These are phyloP conservation scores for Neotoxoptera formosana DNA, from an alignment of 1,140 invertebrate species.

Conservation along the genomic window DNA sequence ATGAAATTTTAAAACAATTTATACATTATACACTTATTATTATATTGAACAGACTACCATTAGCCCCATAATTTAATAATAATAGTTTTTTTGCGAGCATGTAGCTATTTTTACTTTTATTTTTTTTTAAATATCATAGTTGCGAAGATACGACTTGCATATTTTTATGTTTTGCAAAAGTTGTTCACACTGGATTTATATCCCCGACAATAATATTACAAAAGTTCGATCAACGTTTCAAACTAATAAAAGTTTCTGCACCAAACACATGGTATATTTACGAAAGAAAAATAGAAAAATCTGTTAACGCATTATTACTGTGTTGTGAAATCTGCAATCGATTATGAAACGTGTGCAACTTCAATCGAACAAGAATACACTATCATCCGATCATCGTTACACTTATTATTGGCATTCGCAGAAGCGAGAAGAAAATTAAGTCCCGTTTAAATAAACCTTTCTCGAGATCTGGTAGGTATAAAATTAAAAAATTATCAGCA, in stretches of 20 bases:
- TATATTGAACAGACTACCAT: no score
- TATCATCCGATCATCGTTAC: not conserved
- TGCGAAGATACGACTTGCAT: not conserved
- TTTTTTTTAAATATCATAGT: not conserved
- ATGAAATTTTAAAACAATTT: no score
- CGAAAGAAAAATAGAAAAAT: not conserved
- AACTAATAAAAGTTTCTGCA: not conserved
- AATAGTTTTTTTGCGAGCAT: not conserved
- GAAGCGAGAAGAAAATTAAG: not conserved
- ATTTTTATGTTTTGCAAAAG: not conserved
- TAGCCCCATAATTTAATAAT: not conserved
- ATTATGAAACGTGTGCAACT: not conserved
- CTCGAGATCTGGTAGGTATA: not conserved
- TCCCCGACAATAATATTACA: not conserved
- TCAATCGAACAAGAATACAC: not conserved
- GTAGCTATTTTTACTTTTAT: not conserved
- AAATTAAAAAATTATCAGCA: not conserved
- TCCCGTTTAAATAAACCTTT: not conserved
- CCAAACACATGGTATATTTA: not conserved
- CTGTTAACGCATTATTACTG: not conserved
- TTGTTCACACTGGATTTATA: not conserved
- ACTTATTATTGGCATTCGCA: not conserved
- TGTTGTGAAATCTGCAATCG: not conserved
- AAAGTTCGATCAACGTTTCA: not conserved
- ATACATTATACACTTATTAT: no score